Evolutionary conservation across 2,888 invertebrate genomes (phyloP), one percentile per base, ranked within the genome.

Genomic region (Pilophorus perplexus): DNA sequence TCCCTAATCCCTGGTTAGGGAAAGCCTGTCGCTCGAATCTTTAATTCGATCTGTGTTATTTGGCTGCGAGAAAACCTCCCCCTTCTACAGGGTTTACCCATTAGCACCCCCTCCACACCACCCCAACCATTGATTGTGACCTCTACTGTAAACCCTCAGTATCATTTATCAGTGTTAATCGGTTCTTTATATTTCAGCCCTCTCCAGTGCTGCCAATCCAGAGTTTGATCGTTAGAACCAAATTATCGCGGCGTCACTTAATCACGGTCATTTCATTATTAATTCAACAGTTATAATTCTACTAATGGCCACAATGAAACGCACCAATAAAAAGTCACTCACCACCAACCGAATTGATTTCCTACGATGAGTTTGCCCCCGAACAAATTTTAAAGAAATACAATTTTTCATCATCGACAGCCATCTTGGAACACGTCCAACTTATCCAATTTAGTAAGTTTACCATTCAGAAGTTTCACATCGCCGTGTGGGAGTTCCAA

Each of bases 41-140:
- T 50, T 50, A 50, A 50, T 50, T 50, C 50, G 50, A 50, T 50
- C 50, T 27, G 50, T 50, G 50, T 50, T 50, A 48, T 12, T n/a
- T 2, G 27, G 28, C 10, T n/a, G 50, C 2, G 16, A 22, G 14
- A 27, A 50, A n/a, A 8, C 46, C 40, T 4, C 12, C 10, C 2
- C 50, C 50, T 50, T 27, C 50, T 50, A 50, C 50, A 50, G 28
- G 50, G 50, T 50, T 50, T 50, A 8, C 50, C 50, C 50, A 50
- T 50, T 50, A 50, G 50, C 14, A 27, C 27, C 50, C 10, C 50
- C 3, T 33, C 50, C 28, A n/a, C 50, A 3, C 16, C n/a, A n/a
- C 50, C 16, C 50, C 50, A n/a, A 20, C 23, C 23, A 23, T 23
- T 46, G n/a, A n/a, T n/a, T n/a, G n/a, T n/a, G n/a, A n/a, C 14